phyloP scores from a whole-genome alignment of 2,797 vertebrate genomes.

The Clarias fuscus region DNA sequence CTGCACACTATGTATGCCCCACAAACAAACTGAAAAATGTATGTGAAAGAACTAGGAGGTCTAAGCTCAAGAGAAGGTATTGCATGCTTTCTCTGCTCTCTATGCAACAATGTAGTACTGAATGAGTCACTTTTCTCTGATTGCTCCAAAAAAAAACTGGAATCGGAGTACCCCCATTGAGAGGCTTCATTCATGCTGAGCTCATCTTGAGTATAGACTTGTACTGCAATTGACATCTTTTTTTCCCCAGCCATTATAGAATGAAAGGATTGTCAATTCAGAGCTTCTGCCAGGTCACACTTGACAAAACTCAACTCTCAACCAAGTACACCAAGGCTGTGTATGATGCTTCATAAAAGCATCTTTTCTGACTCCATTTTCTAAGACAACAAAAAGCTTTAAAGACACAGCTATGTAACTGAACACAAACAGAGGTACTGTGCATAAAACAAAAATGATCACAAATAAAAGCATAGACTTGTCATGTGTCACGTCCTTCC shows the following conservation, averaged over 20 bases:
- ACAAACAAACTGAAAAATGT: slow-evolving; percentile 1
- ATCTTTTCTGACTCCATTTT: neutral
- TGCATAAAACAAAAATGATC: neutral
- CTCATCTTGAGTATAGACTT: neutral
- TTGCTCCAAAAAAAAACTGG: slow-evolving; percentile 34
- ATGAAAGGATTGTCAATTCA: neutral
- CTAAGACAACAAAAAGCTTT: neutral
- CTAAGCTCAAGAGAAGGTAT: slow-evolving; percentile 37
- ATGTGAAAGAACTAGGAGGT: slow-evolving; percentile 10
- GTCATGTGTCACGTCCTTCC: too few species aligned
- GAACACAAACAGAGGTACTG: neutral
- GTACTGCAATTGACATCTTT: neutral
- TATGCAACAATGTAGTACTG: slow-evolving; percentile 8
- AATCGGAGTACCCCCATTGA: neutral
- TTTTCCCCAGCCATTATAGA: neutral
- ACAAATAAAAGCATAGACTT: neutral
- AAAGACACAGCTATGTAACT: neutral
- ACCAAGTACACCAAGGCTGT: neutral
- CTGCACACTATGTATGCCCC: neutral
- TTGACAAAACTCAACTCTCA: neutral
- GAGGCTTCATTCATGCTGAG: slow-evolving; percentile 29
- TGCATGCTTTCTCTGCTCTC: slow-evolving; percentile 8
- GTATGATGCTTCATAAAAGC: neutral
- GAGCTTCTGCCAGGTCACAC: slow-evolving; percentile 11
- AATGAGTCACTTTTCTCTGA: slow-evolving; percentile 42